Percentiles rank a stretch among this genome's conserved stretches.
Conservation (phyloP, 1,140 invertebrate species). For the Trichonephila inaurata region DNA sequence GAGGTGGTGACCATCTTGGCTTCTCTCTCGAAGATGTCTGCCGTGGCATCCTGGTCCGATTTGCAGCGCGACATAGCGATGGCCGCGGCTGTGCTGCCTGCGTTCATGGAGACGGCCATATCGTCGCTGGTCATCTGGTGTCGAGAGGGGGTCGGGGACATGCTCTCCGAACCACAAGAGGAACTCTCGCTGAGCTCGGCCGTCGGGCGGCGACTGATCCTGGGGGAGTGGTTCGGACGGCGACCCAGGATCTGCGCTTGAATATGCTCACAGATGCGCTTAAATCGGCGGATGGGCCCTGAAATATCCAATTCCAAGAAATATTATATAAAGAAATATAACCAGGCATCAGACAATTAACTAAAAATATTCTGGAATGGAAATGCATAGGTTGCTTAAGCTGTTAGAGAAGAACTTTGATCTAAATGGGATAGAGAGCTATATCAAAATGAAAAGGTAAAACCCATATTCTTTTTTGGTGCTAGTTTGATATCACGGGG, state of each 20-base stretch:
- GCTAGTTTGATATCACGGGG: too few relatives aligned
- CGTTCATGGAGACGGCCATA: constrained; percentile 65
- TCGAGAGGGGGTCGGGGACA: constrained; percentile 82
- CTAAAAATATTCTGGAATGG: too few relatives aligned
- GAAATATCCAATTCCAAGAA: constrained; percentile 16
- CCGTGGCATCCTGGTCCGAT: constrained; percentile 78
- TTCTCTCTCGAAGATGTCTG: constrained; percentile 78
- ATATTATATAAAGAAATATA: neutral
- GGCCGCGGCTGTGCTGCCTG: constrained; percentile 39
- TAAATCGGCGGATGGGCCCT: constrained; percentile 97
- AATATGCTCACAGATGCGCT: constrained; percentile 97
- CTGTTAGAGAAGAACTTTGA: too few relatives aligned
- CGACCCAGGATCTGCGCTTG: constrained; percentile 92
- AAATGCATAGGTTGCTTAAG: too few relatives aligned
- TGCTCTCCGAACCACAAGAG: constrained; percentile 89
- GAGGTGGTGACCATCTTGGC: constrained; percentile 75
- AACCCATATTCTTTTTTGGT: too few relatives aligned
- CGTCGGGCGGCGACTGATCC: constrained; percentile 84
- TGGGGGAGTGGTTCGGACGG: constrained; percentile 83
- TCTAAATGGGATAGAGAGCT: too few relatives aligned
- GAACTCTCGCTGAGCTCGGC: constrained; percentile 89
- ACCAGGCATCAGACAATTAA: too few relatives aligned
- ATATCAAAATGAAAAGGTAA: too few relatives aligned
- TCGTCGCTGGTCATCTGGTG: constrained; percentile 77
- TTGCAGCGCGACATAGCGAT: constrained; percentile 78